phyloP scores from a whole-genome alignment of 2,888 invertebrate species.

The Diaperis boleti region DNA sequence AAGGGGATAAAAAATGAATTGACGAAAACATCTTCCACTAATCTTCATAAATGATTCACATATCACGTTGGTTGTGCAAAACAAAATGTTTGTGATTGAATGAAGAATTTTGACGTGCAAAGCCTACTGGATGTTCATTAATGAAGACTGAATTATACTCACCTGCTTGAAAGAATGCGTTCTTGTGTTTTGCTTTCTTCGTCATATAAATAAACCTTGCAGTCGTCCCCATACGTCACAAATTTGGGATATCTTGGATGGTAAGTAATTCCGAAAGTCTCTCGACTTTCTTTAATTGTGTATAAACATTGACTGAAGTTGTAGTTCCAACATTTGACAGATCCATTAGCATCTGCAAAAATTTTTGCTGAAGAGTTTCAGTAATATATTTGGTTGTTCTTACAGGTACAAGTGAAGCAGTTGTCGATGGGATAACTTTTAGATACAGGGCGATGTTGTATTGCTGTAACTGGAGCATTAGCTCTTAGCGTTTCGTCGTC shows the following conservation, averaged over 20 bases:
- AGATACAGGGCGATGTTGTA: constrained; percentile 73
- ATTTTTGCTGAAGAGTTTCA: too few species aligned
- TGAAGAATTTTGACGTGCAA: too few species aligned
- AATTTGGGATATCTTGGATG: constrained; percentile 72
- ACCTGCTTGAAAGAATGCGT: constrained; percentile 73
- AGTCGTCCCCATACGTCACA: constrained; percentile 75
- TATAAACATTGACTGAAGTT: constrained; percentile 74
- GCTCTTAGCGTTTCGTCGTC: constrained; percentile 62
- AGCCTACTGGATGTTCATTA: too few species aligned
- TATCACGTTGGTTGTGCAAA: too few species aligned
- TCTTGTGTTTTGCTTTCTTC: constrained; percentile 77
- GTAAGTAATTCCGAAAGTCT: constrained; percentile 74
- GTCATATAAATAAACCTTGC: constrained; percentile 75
- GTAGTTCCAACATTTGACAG: constrained; percentile 78
- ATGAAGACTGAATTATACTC: not conserved
- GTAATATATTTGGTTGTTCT: constrained; percentile 44
- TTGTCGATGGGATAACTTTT: constrained; percentile 72
- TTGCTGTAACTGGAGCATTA: constrained; percentile 71
- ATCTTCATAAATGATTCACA: too few species aligned
- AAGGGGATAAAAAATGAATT: too few species aligned
- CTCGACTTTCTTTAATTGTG: constrained; percentile 75
- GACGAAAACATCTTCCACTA: too few species aligned
- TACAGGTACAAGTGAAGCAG: constrained; percentile 72
- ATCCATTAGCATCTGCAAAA: constrained; percentile 78
- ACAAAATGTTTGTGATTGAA: too few species aligned